Conservation (phyloP, 2,113 vertebrate species). For the Leucoraja erinaceus region DNA sequence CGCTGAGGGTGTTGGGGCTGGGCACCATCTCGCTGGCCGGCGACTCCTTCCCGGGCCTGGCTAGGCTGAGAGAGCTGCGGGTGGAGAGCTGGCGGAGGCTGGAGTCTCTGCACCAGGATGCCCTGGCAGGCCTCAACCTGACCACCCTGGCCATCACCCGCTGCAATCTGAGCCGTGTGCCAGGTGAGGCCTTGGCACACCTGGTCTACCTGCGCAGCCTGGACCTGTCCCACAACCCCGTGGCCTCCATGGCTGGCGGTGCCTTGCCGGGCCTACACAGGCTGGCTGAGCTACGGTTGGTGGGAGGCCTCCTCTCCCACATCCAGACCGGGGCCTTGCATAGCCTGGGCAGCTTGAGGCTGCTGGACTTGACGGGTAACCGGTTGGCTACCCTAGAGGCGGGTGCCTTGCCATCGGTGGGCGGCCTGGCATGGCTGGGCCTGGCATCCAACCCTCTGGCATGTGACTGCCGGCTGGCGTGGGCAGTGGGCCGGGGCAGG, state of each 20-base stretch:
- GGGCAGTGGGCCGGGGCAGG: background rate
- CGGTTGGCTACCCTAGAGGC: conserved; percentile 71
- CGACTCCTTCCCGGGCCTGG: conserved; percentile 62
- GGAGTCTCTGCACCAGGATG: conserved; percentile 61
- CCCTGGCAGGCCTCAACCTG: conserved; percentile 71
- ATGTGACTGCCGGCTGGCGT: conserved; percentile 68
- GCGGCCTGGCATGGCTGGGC: conserved; percentile 68
- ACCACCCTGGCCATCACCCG: conserved; percentile 68
- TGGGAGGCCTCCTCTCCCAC: conserved; percentile 60
- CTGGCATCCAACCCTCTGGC: conserved; percentile 73
- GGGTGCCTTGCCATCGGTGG: conserved; percentile 68
- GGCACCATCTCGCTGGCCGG: conserved; percentile 61
- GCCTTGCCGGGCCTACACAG: conserved; percentile 60
- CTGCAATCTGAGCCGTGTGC: conserved; percentile 69
- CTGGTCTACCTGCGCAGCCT: conserved; percentile 66
- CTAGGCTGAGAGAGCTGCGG: conserved; percentile 60
- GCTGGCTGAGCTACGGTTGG: conserved; percentile 76
- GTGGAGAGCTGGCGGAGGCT: conserved; percentile 69
- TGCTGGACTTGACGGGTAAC: conserved; percentile 76
- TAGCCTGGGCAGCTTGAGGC: conserved; percentile 64
- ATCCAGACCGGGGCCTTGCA: conserved; percentile 71
- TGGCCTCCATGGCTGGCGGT: conserved; percentile 61
- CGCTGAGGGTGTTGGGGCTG: conserved; percentile 62
- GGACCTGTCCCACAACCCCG: conserved; percentile 80
- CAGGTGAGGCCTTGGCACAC: conserved; percentile 66